Evolutionary conservation across 1,140 invertebrate species (phyloP).

Genomic region (Zaprionus kolodkinae): DNA sequence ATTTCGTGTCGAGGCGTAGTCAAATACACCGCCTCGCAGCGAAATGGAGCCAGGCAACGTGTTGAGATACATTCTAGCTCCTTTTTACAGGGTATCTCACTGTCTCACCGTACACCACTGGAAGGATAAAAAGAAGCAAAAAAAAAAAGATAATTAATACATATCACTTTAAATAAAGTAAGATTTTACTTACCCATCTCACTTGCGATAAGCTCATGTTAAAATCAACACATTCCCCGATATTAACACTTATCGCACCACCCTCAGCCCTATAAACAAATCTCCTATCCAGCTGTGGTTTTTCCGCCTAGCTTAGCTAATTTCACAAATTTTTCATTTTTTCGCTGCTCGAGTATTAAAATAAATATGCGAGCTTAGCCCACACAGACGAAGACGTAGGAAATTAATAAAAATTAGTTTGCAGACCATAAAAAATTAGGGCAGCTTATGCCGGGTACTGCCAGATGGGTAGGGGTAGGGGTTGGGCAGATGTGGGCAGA

Average conservation of each 20-base stretch:
- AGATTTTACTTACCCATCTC: too few species aligned
- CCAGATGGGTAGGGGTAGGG: neutral
- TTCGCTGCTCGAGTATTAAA: conserved; percentile 45
- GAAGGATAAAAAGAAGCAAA: too few species aligned
- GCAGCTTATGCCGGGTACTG: conserved; percentile 52
- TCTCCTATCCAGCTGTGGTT: neutral
- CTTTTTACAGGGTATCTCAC: too few species aligned
- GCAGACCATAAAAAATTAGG: conserved; percentile 79
- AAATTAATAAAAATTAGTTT: conserved; percentile 82
- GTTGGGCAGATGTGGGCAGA: neutral
- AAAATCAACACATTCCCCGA: neutral
- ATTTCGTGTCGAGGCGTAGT: too few species aligned
- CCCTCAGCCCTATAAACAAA: neutral
- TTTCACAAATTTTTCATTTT: conserved; percentile 14
- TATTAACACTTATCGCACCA: neutral
- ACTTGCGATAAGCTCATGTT: too few species aligned
- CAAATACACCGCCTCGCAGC: too few species aligned
- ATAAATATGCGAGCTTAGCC: conserved; percentile 59
- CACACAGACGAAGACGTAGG: conserved; percentile 21
- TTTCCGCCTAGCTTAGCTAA: conserved; percentile 10
- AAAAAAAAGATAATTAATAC: too few species aligned
- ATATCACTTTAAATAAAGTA: too few species aligned
- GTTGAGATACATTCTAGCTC: too few species aligned
- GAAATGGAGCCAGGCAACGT: too few species aligned
- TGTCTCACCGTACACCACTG: too few species aligned